These are phyloP conservation scores for Salvator merianae DNA, from an alignment of 2,113 vertebrate species.

Conservation along the genomic window DNA sequence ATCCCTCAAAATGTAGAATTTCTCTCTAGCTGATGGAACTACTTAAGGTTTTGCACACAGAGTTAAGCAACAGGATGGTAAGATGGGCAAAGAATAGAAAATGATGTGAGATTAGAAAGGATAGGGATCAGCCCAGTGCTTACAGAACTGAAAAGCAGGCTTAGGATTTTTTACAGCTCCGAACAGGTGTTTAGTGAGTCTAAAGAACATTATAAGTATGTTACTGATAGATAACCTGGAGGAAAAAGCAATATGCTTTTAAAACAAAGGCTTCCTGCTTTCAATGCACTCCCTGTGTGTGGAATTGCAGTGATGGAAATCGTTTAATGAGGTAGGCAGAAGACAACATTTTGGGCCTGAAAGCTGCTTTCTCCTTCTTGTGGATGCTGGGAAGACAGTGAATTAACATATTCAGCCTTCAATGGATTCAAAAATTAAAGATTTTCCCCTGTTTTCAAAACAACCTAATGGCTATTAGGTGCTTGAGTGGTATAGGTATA, in stretches of 20 bases:
- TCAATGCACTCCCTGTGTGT: neutral
- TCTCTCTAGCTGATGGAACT: too few species aligned
- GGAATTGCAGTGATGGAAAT: neutral
- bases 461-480: slow-evolving; percentile 17
- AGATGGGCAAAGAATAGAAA: too few species aligned
- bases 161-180: neutral
- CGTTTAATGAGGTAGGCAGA: neutral
- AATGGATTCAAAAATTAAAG: neutral
- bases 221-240: neutral
- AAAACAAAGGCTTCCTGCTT: neutral
- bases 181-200: neutral
- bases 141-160: neutral
- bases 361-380: neutral
- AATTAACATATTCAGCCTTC: neutral
- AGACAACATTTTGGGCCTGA: neutral
- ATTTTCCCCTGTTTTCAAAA: slow-evolving; percentile 12
- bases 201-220: neutral
- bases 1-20: too few species aligned
- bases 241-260: neutral
- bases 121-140: too few species aligned
- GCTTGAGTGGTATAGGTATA: neutral
- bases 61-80: too few species aligned
- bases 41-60: too few species aligned
- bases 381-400: neutral
- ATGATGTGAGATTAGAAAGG: neutral